phyloP scores from a whole-genome alignment of 2,797 vertebrate species.

The Babyrousa celebensis region DNA sequence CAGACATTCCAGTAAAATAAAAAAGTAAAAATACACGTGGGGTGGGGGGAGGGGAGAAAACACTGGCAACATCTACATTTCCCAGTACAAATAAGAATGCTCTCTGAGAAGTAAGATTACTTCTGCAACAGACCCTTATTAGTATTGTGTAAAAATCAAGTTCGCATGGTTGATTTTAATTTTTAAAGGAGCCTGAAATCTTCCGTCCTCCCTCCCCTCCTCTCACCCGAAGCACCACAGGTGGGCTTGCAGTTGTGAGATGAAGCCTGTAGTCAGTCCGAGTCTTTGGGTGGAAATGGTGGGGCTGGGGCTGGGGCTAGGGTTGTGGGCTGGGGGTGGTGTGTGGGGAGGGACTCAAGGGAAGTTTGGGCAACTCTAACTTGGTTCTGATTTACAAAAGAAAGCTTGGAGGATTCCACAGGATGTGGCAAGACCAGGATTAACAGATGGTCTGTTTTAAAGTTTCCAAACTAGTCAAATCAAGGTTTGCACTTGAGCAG shows the following conservation, averaged over 20 bases:
- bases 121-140: neutral
- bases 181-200: neutral
- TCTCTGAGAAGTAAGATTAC: neutral
- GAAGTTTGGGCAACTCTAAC: neutral
- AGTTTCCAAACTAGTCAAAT: neutral
- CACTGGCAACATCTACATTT: neutral
- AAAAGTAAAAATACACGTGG: neutral
- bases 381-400: neutral
- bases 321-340: neutral
- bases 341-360: neutral
- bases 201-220: neutral
- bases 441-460: neutral
- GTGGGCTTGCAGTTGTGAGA: too few species aligned
- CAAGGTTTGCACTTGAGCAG: neutral
- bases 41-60: neutral
- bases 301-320: too few species aligned
- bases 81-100: neutral
- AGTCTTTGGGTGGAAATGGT: neutral
- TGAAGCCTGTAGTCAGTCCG: neutral
- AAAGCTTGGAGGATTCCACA: neutral
- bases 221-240: neutral
- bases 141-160: neutral
- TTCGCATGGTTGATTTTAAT: neutral
- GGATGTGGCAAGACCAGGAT: neutral
- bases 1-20: neutral